Evolutionary conservation across 2,113 vertebrate species (phyloP).

Genomic region (Arizona elegans): DNA sequence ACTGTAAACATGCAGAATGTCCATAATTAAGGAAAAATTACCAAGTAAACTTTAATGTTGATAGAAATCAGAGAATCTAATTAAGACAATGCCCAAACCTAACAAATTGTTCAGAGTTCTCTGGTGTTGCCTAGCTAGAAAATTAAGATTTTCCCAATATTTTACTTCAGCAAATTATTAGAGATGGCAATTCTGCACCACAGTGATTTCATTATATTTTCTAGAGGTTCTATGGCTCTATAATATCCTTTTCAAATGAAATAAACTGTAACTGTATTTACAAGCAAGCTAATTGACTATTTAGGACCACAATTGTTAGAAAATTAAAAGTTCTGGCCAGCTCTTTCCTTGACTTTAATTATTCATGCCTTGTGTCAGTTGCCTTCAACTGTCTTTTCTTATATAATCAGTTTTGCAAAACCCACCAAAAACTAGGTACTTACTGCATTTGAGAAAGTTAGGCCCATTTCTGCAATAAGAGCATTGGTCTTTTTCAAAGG

Average conservation of each 20-base stretch:
- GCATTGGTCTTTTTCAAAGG: constrained; percentile 87
- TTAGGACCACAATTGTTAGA: not conserved
- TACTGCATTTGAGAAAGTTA: constrained; percentile 88
- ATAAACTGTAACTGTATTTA: not conserved
- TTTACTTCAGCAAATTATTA: not conserved
- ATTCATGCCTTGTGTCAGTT: not conserved
- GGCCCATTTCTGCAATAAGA: constrained; percentile 87
- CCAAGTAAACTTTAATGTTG: not conserved
- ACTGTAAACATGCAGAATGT: not conserved
- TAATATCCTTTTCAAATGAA: not conserved
- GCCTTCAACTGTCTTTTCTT: not conserved
- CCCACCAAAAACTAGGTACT: constrained; percentile 56
- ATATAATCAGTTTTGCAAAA: not conserved
- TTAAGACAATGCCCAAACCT: not conserved
- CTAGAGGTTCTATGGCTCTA: not conserved
- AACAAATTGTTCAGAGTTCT: not conserved
- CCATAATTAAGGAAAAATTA: not conserved
- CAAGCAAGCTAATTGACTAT: not conserved
- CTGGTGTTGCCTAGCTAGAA: not conserved
- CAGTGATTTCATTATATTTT: not conserved
- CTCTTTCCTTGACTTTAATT: not conserved
- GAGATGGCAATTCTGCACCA: not conserved
- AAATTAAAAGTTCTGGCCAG: not conserved
- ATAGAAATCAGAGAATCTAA: not conserved
- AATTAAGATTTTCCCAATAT: not conserved